A percentile compares a stretch with the other conserved stretches of the same genome.
Evolutionary conservation across 2,113 vertebrate genomes (phyloP).

Genomic region (Leiothrix lutea): DNA sequence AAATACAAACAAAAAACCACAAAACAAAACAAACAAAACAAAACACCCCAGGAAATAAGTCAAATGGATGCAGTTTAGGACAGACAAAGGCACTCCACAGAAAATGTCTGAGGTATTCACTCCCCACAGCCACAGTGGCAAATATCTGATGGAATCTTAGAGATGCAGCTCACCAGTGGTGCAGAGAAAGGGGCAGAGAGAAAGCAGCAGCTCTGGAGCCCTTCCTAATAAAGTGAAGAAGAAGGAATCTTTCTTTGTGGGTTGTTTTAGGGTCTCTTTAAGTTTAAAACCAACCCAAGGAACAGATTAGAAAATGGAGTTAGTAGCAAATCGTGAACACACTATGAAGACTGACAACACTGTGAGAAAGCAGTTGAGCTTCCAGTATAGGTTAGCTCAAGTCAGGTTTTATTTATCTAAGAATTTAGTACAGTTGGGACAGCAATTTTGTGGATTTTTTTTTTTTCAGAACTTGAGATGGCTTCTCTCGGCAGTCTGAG

Average conservation of each 20-base stretch:
- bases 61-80: background rate
- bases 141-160: background rate
- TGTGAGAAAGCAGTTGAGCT: background rate
- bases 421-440: background rate
- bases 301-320: background rate
- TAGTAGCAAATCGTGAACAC: background rate
- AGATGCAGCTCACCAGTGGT: background rate
- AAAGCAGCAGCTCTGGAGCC: background rate
- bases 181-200: background rate
- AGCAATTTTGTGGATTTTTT: background rate
- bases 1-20: no score
- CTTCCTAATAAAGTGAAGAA: background rate
- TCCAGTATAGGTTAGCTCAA: background rate
- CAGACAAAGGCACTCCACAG: background rate
- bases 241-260: background rate
- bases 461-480: background rate
- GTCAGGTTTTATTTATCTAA: slow-evolving; percentile 14
- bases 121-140: rapidly evolving
- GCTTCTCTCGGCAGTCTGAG: background rate
- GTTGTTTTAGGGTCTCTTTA: background rate
- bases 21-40: background rate
- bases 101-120: background rate
- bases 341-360: background rate
- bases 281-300: background rate
- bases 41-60: background rate